These are phyloP conservation scores for Simalia tracyae DNA, from an alignment of 2,797 vertebrate genomes.

Conservation along the genomic window DNA sequence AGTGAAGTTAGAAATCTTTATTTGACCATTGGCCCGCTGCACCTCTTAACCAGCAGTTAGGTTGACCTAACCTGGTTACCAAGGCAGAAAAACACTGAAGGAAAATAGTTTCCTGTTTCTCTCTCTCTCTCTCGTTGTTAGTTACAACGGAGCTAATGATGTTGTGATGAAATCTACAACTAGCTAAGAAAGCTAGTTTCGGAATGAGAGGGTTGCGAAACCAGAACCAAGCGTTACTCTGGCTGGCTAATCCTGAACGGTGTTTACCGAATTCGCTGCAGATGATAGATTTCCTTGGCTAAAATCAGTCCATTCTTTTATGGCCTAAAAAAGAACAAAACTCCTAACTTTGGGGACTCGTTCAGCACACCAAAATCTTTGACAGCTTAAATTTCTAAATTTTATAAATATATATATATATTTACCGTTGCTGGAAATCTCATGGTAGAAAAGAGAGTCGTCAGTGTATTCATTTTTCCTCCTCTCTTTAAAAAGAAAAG, in stretches of 20 bases:
- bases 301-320: not conserved
- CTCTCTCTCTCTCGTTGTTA: not conserved
- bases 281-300: not conserved
- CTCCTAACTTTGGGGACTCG: not conserved
- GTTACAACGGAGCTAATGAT: not conserved
- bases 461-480: too few relatives aligned
- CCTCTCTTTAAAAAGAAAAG: too few relatives aligned
- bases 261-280: not conserved
- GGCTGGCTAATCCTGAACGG: not conserved
- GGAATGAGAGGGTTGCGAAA: not conserved
- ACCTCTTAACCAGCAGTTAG: not conserved
- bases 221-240: not conserved
- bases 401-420: too few relatives aligned
- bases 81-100: rapidly evolving
- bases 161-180: not conserved
- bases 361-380: not conserved
- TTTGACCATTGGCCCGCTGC: not conserved
- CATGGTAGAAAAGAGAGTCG: too few relatives aligned
- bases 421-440: not conserved
- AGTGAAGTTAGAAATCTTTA: not conserved
- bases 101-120: not conserved
- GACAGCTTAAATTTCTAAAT: too few relatives aligned
- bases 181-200: not conserved
- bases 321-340: not conserved
- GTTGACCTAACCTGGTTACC: not conserved